These are phyloP conservation scores for Salpingus planirostris DNA, from an alignment of 2,888 invertebrate genomes.

Conservation along the genomic window DNA sequence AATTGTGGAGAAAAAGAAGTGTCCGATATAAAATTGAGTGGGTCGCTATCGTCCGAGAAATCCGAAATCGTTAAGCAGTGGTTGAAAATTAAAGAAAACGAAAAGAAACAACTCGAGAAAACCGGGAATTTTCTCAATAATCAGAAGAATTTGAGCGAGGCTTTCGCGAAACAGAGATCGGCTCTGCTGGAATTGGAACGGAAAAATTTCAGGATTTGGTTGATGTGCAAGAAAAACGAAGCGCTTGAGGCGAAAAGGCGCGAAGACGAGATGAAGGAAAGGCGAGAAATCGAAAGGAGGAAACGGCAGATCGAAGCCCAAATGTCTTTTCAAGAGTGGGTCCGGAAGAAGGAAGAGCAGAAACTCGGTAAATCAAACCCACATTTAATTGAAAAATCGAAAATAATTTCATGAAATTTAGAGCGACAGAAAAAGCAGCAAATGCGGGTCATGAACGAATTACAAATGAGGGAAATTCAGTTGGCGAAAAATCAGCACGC, in stretches of 20 bases:
- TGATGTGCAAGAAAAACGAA: conserved; percentile 21
- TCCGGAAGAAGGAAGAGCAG: conserved; percentile 49
- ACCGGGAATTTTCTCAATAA: too few relatives aligned
- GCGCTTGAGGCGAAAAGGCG: conserved; percentile 37
- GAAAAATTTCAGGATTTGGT: conserved; percentile 41
- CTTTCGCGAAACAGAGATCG: conserved; percentile 35
- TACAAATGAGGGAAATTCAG: conserved; percentile 47
- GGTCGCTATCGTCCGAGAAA: conserved; percentile 19
- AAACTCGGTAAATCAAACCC: too few relatives aligned
- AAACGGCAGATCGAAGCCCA: conserved; percentile 31
- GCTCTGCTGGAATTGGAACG: conserved; percentile 36
- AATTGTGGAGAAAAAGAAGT: too few relatives aligned
- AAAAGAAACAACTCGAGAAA: conserved; percentile 27
- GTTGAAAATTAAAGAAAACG: conserved; percentile 41
- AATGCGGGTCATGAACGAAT: conserved; percentile 39
- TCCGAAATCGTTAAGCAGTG: conserved; percentile 29
- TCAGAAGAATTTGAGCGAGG: conserved; percentile 26
- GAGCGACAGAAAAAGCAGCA: conserved; percentile 33
- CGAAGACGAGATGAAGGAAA: conserved; percentile 32
- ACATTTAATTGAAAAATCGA: too few relatives aligned
- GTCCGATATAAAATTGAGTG: too few relatives aligned
- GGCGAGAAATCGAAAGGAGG: conserved; percentile 31
- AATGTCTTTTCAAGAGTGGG: conserved; percentile 42
- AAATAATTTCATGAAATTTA: too few relatives aligned
- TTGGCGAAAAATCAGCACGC: conserved; percentile 49